Percentiles rank a stretch among this genome's conserved stretches.
Conservation (phyloP, 2,888 invertebrate species). For the Alloplasta piceator region DNA sequence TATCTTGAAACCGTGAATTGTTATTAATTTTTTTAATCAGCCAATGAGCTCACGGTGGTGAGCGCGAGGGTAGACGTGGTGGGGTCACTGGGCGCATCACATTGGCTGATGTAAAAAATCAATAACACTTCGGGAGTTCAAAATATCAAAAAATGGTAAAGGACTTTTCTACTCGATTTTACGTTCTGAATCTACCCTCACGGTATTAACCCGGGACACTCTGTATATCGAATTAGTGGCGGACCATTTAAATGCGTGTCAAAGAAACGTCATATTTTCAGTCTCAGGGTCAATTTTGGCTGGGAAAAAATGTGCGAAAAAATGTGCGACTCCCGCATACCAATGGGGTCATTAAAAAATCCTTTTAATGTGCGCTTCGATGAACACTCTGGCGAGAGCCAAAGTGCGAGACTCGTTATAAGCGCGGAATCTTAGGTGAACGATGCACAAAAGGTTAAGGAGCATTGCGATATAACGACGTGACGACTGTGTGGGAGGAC, state of each 20-base stretch:
- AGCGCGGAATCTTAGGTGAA: slow-evolving; percentile 57
- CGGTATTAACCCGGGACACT: too few relatives aligned
- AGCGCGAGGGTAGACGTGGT: too few relatives aligned
- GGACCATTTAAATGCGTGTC: slow-evolving; percentile 39
- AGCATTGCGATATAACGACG: slow-evolving; percentile 77
- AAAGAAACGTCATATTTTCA: slow-evolving; percentile 31
- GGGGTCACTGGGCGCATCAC: too few relatives aligned
- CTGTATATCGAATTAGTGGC: neutral
- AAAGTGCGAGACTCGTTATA: slow-evolving; percentile 58
- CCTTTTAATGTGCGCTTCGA: slow-evolving; percentile 55
- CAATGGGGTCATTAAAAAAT: slow-evolving; percentile 60
- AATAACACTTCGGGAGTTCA: too few relatives aligned
- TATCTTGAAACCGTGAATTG: too few relatives aligned
- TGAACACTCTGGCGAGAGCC: neutral
- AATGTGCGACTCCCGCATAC: slow-evolving; percentile 30
- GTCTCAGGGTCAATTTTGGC: slow-evolving; percentile 23
- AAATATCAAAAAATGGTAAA: too few relatives aligned
- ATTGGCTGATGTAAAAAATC: too few relatives aligned
- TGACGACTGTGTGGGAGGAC: slow-evolving; percentile 81
- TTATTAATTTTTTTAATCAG: too few relatives aligned
- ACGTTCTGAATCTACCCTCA: too few relatives aligned
- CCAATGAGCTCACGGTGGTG: too few relatives aligned
- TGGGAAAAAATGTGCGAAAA: slow-evolving; percentile 40
- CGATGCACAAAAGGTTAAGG: slow-evolving; percentile 77
- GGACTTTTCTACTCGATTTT: too few relatives aligned